Conservation (phyloP, 2,113 vertebrate genomes). For the Pelobates fuscus region DNA sequence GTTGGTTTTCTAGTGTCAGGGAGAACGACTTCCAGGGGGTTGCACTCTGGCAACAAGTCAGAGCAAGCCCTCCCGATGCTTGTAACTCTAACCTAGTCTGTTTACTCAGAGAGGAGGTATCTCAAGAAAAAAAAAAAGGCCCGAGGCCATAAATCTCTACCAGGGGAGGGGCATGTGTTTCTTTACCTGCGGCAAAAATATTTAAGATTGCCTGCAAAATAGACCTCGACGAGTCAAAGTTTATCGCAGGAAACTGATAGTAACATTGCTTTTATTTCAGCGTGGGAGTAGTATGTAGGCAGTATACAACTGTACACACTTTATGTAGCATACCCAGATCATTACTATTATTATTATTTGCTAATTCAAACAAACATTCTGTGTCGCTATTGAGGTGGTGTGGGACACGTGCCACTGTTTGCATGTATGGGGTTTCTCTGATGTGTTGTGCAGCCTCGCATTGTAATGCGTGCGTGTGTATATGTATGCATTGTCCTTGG, state of each 20-base stretch:
- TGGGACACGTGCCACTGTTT: too few species aligned
- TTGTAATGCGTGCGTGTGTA: too few species aligned
- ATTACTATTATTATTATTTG: too few species aligned
- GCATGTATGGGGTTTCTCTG: too few species aligned
- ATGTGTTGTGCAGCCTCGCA: too few species aligned
- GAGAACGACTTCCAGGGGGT: neutral
- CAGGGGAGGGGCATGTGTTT: conserved; percentile 24
- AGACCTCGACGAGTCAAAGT: conserved; percentile 17
- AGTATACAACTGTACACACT: too few species aligned
- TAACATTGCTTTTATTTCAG: neutral
- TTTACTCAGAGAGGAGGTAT: conserved; percentile 53
- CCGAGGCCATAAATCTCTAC: conserved; percentile 56
- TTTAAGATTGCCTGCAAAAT: conserved; percentile 51
- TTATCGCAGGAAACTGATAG: neutral
- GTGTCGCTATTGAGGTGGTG: too few species aligned
- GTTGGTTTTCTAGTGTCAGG: neutral
- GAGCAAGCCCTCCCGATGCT: conserved; percentile 46
- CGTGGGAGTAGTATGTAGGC: neutral
- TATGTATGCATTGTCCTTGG: too few species aligned
- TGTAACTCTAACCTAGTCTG: conserved; percentile 48
- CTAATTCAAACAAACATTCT: too few species aligned
- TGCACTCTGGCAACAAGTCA: conserved; percentile 23
- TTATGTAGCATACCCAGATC: too few species aligned
- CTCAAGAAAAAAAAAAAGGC: neutral
- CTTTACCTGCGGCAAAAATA: conserved; percentile 48